Evolutionary conservation across 2,888 invertebrate species (phyloP).

Genomic region (Dioctria linearis): DNA sequence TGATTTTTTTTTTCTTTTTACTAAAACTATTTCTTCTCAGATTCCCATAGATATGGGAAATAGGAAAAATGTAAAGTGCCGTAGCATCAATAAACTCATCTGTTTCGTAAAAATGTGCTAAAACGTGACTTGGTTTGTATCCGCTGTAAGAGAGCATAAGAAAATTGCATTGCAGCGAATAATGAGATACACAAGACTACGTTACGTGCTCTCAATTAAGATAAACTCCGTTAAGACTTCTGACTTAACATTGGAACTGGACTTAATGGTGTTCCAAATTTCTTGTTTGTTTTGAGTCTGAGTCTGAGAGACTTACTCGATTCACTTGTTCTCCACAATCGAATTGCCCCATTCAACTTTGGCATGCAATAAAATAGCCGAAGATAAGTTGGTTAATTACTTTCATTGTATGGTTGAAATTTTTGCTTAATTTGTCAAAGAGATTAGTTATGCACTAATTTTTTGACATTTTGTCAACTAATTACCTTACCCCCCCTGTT

Average conservation of each 20-base stretch:
- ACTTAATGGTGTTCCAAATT: slow-evolving; percentile 1
- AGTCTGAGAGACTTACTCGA: neutral
- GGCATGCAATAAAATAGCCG: neutral
- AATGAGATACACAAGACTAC: neutral
- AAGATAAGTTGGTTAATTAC: slow-evolving; percentile 13
- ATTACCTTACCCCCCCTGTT: slow-evolving; percentile 13
- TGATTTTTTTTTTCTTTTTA: too few relatives aligned
- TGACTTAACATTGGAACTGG: slow-evolving; percentile 5
- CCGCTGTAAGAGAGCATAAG: neutral
- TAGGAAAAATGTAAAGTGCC: neutral
- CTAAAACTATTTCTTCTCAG: neutral
- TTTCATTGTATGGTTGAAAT: slow-evolving; percentile 11
- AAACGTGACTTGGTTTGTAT: slow-evolving; percentile 5
- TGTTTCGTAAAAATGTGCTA: neutral
- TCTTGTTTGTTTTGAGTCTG: neutral
- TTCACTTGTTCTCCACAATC: slow-evolving; percentile 4
- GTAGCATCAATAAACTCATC: neutral
- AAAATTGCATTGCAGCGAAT: neutral
- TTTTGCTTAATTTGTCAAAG: neutral
- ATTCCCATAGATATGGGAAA: neutral
- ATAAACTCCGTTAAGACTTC: slow-evolving; percentile 21
- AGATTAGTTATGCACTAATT: slow-evolving; percentile 25
- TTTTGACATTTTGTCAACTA: slow-evolving; percentile 18
- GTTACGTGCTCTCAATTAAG: slow-evolving; percentile 16
- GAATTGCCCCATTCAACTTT: neutral